phyloP scores from a whole-genome alignment of 2,797 vertebrate species.

The Mareca penelope region DNA sequence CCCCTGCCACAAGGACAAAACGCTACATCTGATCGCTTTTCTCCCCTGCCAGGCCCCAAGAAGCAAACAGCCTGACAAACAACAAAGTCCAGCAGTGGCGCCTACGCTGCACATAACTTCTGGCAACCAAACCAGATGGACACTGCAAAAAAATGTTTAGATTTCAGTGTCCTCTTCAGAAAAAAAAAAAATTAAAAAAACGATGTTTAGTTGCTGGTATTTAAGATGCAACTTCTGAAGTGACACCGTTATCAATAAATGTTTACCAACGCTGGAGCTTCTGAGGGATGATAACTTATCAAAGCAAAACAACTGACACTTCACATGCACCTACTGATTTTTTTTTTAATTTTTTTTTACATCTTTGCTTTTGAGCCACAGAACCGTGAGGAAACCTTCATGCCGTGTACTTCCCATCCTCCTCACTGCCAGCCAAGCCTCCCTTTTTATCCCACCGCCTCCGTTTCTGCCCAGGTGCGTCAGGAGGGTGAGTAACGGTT shows the following conservation, averaged over 20 bases:
- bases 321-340: neutral
- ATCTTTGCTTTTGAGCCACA: neutral
- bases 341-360: neutral
- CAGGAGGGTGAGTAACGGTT: fast-evolving
- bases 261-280: fast-evolving
- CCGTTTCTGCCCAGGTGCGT: fast-evolving
- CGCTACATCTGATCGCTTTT: neutral
- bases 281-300: neutral
- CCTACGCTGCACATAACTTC: neutral
- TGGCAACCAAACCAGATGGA: neutral
- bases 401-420: fast-evolving
- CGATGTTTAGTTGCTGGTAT: neutral
- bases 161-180: neutral
- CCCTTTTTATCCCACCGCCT: fast-evolving
- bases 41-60: neutral
- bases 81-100: neutral
- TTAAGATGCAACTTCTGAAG: fast-evolving
- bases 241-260: neutral
- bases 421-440: neutral
- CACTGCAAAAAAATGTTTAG: neutral
- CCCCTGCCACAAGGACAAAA: neutral
- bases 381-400: neutral
- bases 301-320: neutral
- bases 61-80: neutral
- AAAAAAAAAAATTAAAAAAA: neutral